These are phyloP conservation scores for Caenorhabditis angaria DNA, from an alignment of 2,888 invertebrate species.

Conservation along the genomic window DNA sequence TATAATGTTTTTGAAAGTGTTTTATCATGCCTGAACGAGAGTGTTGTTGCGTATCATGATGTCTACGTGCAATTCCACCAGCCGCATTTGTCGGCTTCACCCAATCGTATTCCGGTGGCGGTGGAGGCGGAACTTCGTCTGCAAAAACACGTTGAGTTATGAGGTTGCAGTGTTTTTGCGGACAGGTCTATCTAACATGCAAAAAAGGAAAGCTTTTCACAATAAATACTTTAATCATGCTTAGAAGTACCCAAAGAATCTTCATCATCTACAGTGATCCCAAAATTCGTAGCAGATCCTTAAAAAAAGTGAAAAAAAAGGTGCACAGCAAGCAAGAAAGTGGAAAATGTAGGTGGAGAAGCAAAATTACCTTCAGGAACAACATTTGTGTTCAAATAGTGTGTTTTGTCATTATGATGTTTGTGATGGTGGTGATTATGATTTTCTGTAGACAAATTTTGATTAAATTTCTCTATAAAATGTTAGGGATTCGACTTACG, in stretches of 20 bases:
- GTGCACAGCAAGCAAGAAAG: conserved; percentile 7
- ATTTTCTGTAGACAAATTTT: conserved; percentile 28
- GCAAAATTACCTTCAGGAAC: conserved; percentile 33
- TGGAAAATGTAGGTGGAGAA: background rate
- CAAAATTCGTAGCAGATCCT: conserved; percentile 27
- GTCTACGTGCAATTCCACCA: conserved; percentile 1
- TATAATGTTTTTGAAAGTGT: background rate
- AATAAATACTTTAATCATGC: conserved; percentile 13
- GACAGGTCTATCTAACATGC: conserved; percentile 6
- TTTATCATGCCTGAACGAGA: background rate
- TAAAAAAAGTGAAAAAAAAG: conserved; percentile 18
- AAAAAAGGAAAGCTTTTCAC: background rate
- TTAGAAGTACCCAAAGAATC: conserved; percentile 6
- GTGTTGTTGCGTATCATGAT: background rate
- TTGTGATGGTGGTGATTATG: conserved; percentile 24
- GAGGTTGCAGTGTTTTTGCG: conserved; percentile 7
- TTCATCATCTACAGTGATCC: conserved; percentile 6
- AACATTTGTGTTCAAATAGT: conserved; percentile 16
- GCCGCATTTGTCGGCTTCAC: background rate
- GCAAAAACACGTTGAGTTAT: conserved; percentile 5
- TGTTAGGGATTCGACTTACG: conserved; percentile 33
- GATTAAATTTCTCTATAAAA: background rate
- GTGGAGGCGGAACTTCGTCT: background rate
- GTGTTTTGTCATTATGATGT: background rate
- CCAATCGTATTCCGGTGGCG: background rate